phyloP scores from a whole-genome alignment of 1,140 invertebrate species.

The Lepidurus arcticus region DNA sequence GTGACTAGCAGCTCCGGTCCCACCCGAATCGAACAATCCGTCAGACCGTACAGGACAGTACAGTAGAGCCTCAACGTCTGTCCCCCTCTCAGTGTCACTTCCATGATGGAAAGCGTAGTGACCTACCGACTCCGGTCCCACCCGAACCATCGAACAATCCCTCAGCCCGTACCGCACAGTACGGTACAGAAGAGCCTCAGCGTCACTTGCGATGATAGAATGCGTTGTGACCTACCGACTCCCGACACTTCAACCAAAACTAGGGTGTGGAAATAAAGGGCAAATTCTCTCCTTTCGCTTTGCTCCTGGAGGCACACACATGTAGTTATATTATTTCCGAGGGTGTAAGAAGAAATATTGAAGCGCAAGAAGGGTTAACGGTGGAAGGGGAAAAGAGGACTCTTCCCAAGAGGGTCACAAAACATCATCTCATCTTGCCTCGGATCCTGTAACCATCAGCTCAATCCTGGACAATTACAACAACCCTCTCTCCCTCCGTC shows the following conservation, averaged over 20 bases:
- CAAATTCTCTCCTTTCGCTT: not conserved
- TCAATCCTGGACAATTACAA: constrained; percentile 15
- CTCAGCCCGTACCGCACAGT: no score
- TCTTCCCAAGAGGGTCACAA: constrained; percentile 17
- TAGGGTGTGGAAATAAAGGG: not conserved
- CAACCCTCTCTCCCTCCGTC: not conserved
- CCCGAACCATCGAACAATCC: no score
- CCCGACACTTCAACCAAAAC: not conserved
- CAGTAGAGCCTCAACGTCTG: no score
- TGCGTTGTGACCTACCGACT: not conserved
- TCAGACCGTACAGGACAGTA: no score
- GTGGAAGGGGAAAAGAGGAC: not conserved
- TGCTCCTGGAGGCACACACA: not conserved
- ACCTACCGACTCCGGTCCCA: no score
- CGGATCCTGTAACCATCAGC: constrained; percentile 8
- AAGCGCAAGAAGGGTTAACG: not conserved
- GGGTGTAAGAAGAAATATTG: constrained; percentile 16
- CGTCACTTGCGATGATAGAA: no score
- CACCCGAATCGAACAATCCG: no score
- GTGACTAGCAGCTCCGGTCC: not conserved
- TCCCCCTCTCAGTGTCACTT: no score
- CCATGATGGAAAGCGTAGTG: no score
- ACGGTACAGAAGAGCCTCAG: no score
- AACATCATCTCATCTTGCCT: constrained; percentile 14
- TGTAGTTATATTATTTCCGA: constrained; percentile 5